Evolutionary conservation across 2,888 invertebrate species (phyloP).

Genomic region (Leptinotarsa haldemani): DNA sequence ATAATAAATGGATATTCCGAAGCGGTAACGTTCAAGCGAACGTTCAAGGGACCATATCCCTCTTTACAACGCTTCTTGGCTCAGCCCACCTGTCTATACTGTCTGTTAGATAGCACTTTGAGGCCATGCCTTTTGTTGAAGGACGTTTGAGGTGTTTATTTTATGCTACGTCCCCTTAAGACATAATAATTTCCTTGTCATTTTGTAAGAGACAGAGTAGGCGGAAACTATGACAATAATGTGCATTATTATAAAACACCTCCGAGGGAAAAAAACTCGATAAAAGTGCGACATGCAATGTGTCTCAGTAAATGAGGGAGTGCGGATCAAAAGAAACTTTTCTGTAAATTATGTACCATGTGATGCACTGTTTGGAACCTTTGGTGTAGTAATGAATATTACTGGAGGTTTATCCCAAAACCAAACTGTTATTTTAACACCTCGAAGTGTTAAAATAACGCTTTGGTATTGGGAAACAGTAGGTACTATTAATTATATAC

Average conservation of each 20-base stretch:
- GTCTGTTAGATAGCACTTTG: slow-evolving; percentile 2
- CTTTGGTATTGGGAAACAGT: too few species aligned
- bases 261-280: not conserved
- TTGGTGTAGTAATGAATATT: too few species aligned
- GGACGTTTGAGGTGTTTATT: slow-evolving; percentile 26
- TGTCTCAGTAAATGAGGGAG: not conserved
- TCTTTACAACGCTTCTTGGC: not conserved
- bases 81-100: slow-evolving; percentile 16
- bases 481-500: too few species aligned
- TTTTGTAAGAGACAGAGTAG: slow-evolving; percentile 13
- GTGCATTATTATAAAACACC: slow-evolving; percentile 13
- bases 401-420: too few species aligned
- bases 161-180: slow-evolving; percentile 18
- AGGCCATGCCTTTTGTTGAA: slow-evolving; percentile 14
- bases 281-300: not conserved
- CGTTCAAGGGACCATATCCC: not conserved
- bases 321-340: not conserved
- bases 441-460: too few species aligned
- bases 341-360: not conserved
- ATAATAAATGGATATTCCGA: not conserved
- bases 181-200: slow-evolving; percentile 19
- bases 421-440: too few species aligned
- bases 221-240: slow-evolving; percentile 20
- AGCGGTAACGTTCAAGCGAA: not conserved
- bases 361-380: too few species aligned